Evolutionary conservation across 1,140 invertebrate genomes (phyloP), one percentile per base, ranked within the genome.

Genomic region (Tetragnatha versicolor): DNA sequence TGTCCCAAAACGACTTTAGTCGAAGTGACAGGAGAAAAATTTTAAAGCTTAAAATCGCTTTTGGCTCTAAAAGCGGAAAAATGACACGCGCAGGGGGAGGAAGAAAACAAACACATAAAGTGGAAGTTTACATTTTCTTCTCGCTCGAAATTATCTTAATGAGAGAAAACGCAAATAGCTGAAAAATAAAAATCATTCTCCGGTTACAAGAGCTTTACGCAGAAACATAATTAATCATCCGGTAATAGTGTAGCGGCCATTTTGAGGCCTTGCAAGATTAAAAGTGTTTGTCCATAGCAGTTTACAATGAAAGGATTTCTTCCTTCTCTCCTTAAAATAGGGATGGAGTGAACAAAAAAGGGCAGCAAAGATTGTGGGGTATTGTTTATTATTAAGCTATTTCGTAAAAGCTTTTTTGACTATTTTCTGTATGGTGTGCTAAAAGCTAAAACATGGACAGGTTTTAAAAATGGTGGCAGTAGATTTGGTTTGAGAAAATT

Each of bases 221-320:
- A 20, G 65, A 20, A 20, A 20, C 65, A 49, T 68, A 68, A 68
- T 68, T 68, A 68, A 68, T 68, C 65, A 68, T 33, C 25, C 51
- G 27, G 61, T 65, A 42, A 65, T 42, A 42, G 61, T 42, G 35
- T 27, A 27, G 17, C 22, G n/a, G 35, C 35, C 37, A 65, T 65
- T 65, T 65, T 65, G 33, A 33, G 6, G 33, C 25, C 14, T 27
- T 29, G 61, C 33, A n/a, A n/a, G 61, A 65, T 65, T 65, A 65
- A 65, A 42, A 39, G 61, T 65, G 22, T 65, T 65, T 65, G 61
- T 45, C 42, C n/a, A 10, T 37, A n/a, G n/a, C 60, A 10, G 20
- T 20, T 47, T 12, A 17, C 20, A 47, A 47, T 47, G 20, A 47
- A 47, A 20, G 12, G 42, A 17, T 47, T 17, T 5, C 4, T 29